Conservation (phyloP, 2,888 invertebrate species). For the Anagyrus pseudococci region DNA sequence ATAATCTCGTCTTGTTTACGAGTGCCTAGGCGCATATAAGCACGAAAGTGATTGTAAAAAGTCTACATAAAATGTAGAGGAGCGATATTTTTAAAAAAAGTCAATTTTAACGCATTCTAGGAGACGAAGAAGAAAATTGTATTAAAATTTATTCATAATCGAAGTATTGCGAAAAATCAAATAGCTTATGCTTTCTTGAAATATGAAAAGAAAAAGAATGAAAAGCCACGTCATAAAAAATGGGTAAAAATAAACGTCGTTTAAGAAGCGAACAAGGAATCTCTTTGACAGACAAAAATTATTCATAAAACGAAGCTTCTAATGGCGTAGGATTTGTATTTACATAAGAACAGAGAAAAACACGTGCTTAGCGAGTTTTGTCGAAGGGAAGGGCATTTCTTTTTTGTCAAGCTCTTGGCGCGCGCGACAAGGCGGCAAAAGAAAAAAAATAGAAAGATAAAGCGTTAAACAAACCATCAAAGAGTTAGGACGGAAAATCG, state of each 20-base stretch:
- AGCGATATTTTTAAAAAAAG: constrained; percentile 9
- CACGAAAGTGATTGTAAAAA: too few species aligned
- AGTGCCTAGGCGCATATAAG: neutral
- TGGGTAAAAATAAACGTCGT: constrained; percentile 2
- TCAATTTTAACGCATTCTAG: too few species aligned
- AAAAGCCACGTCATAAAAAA: constrained; percentile 4
- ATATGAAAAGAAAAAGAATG: too few species aligned
- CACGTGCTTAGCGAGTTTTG: neutral
- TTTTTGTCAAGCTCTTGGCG: constrained; percentile 5
- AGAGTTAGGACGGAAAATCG: too few species aligned
- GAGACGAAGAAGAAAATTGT: too few species aligned
- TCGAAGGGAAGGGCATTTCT: neutral
- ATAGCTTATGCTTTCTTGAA: too few species aligned
- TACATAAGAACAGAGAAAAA: constrained; percentile 16
- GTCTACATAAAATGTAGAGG: neutral
- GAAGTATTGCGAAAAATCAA: too few species aligned
- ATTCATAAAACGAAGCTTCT: constrained; percentile 29
- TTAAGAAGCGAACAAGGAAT: constrained; percentile 6
- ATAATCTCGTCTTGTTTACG: neutral
- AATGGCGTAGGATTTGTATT: constrained; percentile 27
- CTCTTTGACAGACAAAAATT: constrained; percentile 22
- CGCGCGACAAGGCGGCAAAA: neutral
- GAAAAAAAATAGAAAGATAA: constrained; percentile 11
- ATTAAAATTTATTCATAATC: too few species aligned
- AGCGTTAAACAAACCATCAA: constrained; percentile 19